Evolutionary conservation across 2,888 invertebrate genomes (phyloP), one percentile per base, ranked within the genome.

Genomic region (Dryobota labecula): DNA sequence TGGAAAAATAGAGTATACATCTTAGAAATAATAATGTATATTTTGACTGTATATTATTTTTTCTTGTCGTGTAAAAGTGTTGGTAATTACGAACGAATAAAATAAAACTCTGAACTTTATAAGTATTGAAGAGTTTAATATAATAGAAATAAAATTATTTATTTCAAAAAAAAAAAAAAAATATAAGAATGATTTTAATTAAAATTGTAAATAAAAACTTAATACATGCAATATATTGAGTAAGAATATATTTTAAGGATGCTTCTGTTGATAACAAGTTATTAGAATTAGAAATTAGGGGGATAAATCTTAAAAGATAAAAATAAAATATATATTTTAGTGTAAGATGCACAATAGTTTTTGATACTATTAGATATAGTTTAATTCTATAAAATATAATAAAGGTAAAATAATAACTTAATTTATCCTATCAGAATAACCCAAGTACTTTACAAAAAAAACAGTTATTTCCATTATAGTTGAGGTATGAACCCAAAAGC

Each of bases 401-500:
- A 96, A 96, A 96, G 96, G 91, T 93, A 93, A 84, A 82, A 75
- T 67, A 70, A 73, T 77, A 93, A 93, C 92, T 88, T 94, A 78
- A 92, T 93, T 93, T 94, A 94, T 90, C 65, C 94, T 94, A 93
- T 94, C 94, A 94, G 93, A 94, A 92, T 94, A 94, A 92, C 88
- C 94, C 94, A 94, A 93, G 94, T 94, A 93, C 93, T 93, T 93
- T 93, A 92, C 95, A 94, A 95, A 94, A 93, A 94, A 94, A 94
- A n/a, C n/a, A 91, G 88, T 85, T 36, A 60, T 86, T 89, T 91
- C 87, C 92, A 96, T 94, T 95, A 96, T 89, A 95, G 92, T 95
- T 96, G 96, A 91, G 95, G 96, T 96, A 97, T 97, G 96, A 97
- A 95, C 95, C 96, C 96, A 96, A 95, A 90, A 96, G 96, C 97